Percentiles rank a stretch among this genome's conserved stretches.
Evolutionary conservation across 2,797 vertebrate species (phyloP).

Genomic region (Ciconia nigra): DNA sequence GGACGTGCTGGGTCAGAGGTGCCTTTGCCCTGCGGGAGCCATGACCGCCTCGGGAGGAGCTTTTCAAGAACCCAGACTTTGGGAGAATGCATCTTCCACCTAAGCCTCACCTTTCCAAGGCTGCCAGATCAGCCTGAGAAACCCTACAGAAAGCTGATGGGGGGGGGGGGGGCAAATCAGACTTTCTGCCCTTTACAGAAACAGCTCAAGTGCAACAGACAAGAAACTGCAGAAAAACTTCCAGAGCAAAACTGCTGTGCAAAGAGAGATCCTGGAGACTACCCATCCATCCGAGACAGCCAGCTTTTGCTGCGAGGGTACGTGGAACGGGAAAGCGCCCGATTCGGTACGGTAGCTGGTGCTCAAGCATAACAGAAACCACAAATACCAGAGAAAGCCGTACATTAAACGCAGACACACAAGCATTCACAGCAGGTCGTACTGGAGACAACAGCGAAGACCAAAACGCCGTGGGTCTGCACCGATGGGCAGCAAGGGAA

Average conservation of each 20-base stretch:
- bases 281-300: accelerated
- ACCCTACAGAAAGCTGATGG: neutral
- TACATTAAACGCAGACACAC: accelerated
- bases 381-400: neutral
- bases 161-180: no score
- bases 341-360: accelerated
- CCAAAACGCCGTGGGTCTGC: neutral
- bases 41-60: neutral
- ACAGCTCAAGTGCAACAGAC: neutral
- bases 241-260: neutral
- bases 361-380: accelerated
- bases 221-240: neutral
- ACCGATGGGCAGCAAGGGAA: accelerated
- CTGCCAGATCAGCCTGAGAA: neutral
- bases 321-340: accelerated
- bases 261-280: neutral
- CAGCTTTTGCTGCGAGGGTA: accelerated
- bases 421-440: neutral
- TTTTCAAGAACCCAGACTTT: neutral
- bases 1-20: accelerated
- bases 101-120: neutral
- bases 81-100: neutral
- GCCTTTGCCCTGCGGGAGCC: neutral
- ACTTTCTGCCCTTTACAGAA: neutral
- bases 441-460: accelerated